A percentile compares a stretch with the other conserved stretches of the same genome.
These are phyloP conservation scores for Upupa epops DNA, from an alignment of 2,113 vertebrate genomes.

Conservation along the genomic window DNA sequence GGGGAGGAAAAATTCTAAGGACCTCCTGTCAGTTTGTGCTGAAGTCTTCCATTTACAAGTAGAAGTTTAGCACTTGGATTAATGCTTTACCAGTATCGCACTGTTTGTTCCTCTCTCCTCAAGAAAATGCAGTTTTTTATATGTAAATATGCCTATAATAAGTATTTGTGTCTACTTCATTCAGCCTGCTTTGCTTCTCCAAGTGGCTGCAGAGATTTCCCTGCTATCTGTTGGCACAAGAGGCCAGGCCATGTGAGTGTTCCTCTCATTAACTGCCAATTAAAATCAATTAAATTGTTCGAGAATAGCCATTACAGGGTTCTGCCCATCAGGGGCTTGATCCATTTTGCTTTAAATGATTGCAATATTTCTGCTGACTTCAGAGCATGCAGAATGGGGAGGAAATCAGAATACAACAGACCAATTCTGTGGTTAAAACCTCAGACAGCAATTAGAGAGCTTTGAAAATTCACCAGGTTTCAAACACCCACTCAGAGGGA, in stretches of 20 bases:
- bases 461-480: neutral
- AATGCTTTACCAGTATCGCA: neutral
- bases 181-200: neutral
- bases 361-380: neutral
- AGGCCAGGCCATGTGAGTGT: neutral
- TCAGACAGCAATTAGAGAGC: neutral
- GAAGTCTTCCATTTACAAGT: neutral
- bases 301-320: neutral
- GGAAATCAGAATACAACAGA: neutral
- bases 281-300: constrained; percentile 37
- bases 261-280: constrained; percentile 29
- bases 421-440: neutral
- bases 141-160: neutral
- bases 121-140: neutral
- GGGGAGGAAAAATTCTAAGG: neutral
- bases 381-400: neutral
- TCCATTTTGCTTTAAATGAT: constrained; percentile 24
- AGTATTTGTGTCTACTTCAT: neutral
- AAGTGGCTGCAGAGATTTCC: neutral
- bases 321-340: neutral
- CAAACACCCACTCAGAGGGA: neutral
- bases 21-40: neutral
- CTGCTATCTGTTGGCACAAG: neutral
- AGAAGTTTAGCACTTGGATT: neutral
- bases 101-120: neutral